Base-by-base conservation (phyloP, 37 sponge, comb jelly and placozoan species). In the Ephydatia muelleri region DNA sequence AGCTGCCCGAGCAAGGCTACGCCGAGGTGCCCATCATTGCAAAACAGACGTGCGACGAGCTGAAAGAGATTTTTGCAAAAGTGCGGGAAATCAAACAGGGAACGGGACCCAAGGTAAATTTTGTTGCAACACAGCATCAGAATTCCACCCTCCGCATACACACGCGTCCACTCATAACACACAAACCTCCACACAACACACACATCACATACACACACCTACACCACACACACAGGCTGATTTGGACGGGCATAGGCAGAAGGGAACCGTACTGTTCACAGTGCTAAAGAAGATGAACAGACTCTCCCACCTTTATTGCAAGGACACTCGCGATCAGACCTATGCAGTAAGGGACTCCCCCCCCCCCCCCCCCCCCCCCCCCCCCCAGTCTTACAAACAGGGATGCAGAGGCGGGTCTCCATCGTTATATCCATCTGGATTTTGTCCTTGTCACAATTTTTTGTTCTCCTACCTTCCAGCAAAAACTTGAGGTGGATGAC, bases 301-400 rank as follows among this genome's bases (percentile, higher is more conserved):
- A 2, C 85, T 92, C 34, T 88, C 92, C 12, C 88, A 92, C 25
- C 81, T 92, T 19, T 88, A 85, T 66, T 88, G 89, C 77, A 92
- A 92, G 83, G 89, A 92, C 32, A 30, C 80, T 2, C 73, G 86
- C n/a, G 92, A 92, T 19, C 72, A 73, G 73, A 92, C 88, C 13
- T 86, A 88, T 6, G 88, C 84, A 77, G 90, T 89, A n/a, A 57
- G 57, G n/a, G n/a, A n/a, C n/a, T n/a, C n/a, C n/a, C n/a, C n/a
- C 16, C 47, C 47, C 4, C 8, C 4, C 47, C 47, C 4, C 6
- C 47, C 47, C 8, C 47, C 8, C 47, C 47, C 8, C 4, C 4
- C 47, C 4, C 47, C 47, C 5, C 33, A 72, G 34, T 13, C 16
- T 14, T 72, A 43, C 43, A 43, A 3, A 9, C 6, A 43, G 43